Evolutionary conservation across 2,113 vertebrate genomes (phyloP).

Genomic region (Syrmaticus mikado): DNA sequence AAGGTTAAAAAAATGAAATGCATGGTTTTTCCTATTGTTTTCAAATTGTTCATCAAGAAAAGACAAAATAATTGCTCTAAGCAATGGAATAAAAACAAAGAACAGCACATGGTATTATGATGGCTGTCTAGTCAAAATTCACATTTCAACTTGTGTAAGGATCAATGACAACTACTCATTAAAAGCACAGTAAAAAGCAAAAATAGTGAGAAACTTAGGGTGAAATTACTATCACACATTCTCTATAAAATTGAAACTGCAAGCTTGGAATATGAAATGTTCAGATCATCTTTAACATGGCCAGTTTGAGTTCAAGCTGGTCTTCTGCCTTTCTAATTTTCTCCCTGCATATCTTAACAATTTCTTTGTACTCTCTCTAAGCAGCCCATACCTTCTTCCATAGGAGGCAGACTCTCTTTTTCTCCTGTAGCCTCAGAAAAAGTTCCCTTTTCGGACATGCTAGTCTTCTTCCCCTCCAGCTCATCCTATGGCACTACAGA

Average conservation of each 20-base stretch:
- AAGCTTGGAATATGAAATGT: neutral
- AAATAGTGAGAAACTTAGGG: rapidly evolving
- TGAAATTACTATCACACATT: neutral
- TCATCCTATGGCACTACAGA: neutral
- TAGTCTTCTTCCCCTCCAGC: too few species aligned
- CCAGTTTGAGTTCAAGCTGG: too few species aligned
- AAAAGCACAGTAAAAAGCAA: neutral
- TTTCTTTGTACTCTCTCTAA: too few species aligned
- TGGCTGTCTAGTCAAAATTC: neutral
- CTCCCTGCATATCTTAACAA: too few species aligned
- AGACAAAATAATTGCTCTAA: neutral
- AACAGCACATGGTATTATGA: neutral
- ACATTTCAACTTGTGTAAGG: neutral
- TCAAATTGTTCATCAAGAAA: neutral
- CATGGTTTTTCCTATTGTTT: neutral
- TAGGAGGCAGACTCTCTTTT: too few species aligned
- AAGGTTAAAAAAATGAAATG: neutral
- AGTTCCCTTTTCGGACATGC: too few species aligned
- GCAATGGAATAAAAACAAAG: neutral
- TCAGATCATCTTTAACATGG: neutral
- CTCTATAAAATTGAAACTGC: neutral
- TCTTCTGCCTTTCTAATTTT: too few species aligned
- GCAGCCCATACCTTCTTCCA: too few species aligned
- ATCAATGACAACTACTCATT: neutral
- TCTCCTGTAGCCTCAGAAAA: too few species aligned